Percentiles rank a stretch among this genome's conserved stretches.
phyloP scores from a whole-genome alignment of 2,888 invertebrate species.

The Drosophila differens region DNA sequence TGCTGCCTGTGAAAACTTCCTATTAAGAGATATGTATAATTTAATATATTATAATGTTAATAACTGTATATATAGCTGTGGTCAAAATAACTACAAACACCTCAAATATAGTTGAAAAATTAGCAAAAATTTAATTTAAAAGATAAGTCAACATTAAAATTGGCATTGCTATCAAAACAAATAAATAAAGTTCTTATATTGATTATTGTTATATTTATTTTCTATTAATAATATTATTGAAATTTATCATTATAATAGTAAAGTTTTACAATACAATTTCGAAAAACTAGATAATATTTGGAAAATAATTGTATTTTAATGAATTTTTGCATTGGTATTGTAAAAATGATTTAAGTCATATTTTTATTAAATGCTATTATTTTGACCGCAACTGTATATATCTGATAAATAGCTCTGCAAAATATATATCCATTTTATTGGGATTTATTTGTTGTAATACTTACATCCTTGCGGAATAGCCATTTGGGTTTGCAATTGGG shows the following conservation, averaged over 20 bases:
- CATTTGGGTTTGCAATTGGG: constrained; percentile 97
- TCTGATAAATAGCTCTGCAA: background rate
- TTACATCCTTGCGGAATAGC: constrained; percentile 96
- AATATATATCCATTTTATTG: background rate
- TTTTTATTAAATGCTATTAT: background rate
- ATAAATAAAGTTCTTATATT: background rate
- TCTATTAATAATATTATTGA: background rate
- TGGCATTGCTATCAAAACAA: background rate
- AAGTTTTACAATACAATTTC: background rate
- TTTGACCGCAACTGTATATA: background rate
- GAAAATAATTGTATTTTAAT: background rate
- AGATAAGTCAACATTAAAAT: background rate
- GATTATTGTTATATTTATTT: background rate
- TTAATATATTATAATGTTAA: background rate
- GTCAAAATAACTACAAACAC: background rate
- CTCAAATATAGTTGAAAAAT: background rate
- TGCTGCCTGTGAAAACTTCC: constrained; percentile 98
- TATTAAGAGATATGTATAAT: constrained; percentile 80
- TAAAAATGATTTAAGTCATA: too few species aligned
- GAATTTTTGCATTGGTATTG: background rate
- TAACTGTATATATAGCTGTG: background rate
- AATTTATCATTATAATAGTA: background rate
- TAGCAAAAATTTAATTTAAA: background rate
- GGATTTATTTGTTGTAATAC: constrained; percentile 83
- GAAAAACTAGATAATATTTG: background rate